Evolutionary conservation across 2,888 invertebrate species (phyloP).

Genomic region (Andrena haemorrhoa): DNA sequence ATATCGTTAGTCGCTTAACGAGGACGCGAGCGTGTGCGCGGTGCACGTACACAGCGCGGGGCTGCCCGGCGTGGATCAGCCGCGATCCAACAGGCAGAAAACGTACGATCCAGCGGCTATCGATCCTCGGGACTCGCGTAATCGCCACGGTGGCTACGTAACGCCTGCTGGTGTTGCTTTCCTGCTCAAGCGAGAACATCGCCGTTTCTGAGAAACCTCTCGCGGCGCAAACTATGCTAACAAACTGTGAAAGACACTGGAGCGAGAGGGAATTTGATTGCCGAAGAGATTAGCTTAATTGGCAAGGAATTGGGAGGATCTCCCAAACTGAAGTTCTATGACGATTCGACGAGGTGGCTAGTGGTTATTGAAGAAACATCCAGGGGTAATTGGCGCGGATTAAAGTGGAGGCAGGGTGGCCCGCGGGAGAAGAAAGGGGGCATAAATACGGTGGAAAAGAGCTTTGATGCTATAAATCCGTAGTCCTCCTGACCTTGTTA

Average conservation of each 20-base stretch:
- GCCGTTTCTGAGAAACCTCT: not conserved
- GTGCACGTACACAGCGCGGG: slow-evolving; percentile 4
- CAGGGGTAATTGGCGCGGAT: slow-evolving; percentile 27
- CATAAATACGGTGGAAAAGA: slow-evolving; percentile 49
- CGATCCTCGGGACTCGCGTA: slow-evolving; percentile 1
- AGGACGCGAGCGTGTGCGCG: slow-evolving; percentile 44
- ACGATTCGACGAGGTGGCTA: not conserved
- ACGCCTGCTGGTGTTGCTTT: not conserved
- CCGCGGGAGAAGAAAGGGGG: slow-evolving; percentile 13
- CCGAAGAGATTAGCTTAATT: too few relatives aligned
- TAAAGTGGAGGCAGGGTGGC: not conserved
- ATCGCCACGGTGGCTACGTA: not conserved
- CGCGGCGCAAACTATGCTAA: too few relatives aligned
- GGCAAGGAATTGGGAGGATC: too few relatives aligned
- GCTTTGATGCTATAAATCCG: slow-evolving; percentile 60
- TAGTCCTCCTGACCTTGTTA: slow-evolving; percentile 69
- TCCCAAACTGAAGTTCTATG: not conserved
- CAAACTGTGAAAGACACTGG: too few relatives aligned
- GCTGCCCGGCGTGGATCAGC: slow-evolving; percentile 25
- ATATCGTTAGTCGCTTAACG: slow-evolving; percentile 60
- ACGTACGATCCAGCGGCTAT: slow-evolving; percentile 13
- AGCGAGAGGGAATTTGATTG: too few relatives aligned
- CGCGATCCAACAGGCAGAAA: slow-evolving; percentile 19
- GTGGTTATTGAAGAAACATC: not conserved
- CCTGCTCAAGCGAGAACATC: not conserved